Percentiles rank a stretch among this genome's conserved stretches.
These are phyloP conservation scores for Dryas iulia DNA, from an alignment of 1,140 invertebrate genomes.

Conservation along the genomic window DNA sequence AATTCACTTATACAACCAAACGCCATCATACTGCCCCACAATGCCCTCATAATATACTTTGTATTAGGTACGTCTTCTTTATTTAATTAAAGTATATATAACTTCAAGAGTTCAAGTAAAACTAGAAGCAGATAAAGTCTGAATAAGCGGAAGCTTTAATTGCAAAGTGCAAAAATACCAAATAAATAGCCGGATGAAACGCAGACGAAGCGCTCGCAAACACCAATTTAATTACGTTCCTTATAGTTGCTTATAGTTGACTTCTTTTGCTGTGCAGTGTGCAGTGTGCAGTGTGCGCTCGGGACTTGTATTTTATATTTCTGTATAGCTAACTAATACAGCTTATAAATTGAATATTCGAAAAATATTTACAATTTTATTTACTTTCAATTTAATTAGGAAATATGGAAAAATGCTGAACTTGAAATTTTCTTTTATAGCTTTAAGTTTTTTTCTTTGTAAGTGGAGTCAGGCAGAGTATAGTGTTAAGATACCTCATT, in stretches of 20 bases:
- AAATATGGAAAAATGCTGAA: too few relatives aligned
- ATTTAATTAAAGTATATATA: background rate
- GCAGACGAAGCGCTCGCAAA: slow-evolving; percentile 12
- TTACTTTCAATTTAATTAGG: too few relatives aligned
- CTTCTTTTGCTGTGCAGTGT: background rate
- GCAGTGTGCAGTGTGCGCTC: background rate
- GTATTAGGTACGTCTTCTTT: too few relatives aligned
- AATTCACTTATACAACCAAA: too few relatives aligned
- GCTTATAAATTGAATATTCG: background rate
- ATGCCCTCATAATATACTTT: too few relatives aligned
- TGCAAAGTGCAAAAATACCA: slow-evolving; percentile 8
- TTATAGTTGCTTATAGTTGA: slow-evolving; percentile 4
- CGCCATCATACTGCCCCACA: too few relatives aligned
- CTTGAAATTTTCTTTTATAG: too few relatives aligned
- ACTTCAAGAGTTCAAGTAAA: background rate
- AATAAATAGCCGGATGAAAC: slow-evolving; percentile 10
- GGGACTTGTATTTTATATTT: background rate
- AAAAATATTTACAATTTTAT: too few relatives aligned
- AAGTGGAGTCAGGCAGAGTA: too few relatives aligned
- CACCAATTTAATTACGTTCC: slow-evolving; percentile 17
- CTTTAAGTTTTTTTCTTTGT: too few relatives aligned
- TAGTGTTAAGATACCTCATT: too few relatives aligned
- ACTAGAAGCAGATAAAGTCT: background rate
- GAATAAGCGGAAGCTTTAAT: slow-evolving; percentile 14
- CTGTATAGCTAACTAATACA: background rate